Base-by-base conservation (phyloP, 2,113 vertebrate genomes). In the Anoplopoma fimbria region DNA sequence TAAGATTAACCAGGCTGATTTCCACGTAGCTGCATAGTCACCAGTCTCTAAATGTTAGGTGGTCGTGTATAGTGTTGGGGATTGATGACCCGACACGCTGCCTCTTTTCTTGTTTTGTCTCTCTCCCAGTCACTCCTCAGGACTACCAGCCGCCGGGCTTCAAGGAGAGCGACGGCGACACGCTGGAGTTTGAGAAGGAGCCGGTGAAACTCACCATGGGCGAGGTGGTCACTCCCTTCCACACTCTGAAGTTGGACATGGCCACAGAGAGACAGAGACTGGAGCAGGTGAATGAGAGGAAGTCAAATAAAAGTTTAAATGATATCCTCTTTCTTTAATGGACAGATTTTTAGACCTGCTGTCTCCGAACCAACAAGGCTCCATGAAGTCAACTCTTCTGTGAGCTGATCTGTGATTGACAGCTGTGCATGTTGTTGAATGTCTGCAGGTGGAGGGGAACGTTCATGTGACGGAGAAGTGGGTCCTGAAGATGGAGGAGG, bases 141-240 rank as follows among this genome's bases (percentile, higher is more conserved):
- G 90, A 97, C 87, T 99, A 99, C 93, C 97, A 99, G n/a, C 98
- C 98, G 1, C 97, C 97, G 0, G 97, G 98, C 21, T 99, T 99
- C 87, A 98, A 94, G 89, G 97, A 97, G 75, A 96, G 96, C 0
- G 93, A 93, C 5, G 93, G 91, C 0, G 91, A 92, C 74, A 92
- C 87, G 53, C 87, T 98, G 84, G 76, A 95, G 70, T 99, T 99
- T 83, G 95, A 95, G 31, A 96, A 94, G 38, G 96, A 97, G 47
- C 96, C 97, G 0, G 91, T 97, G 45, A 93, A 94, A 65, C 94
- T 99, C 71, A 96, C 95, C 12, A 94, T 99, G 92, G 98, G 98
- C 0, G 96, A 97, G 55, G 96, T 99, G 69, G 93, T 94, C 53
- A 99, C 98, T 0, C 96, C 97, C 49, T 99, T 97, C 71, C 98